phyloP scores from a whole-genome alignment of 2,113 vertebrate genomes.

The Leptobrachium leishanense region DNA sequence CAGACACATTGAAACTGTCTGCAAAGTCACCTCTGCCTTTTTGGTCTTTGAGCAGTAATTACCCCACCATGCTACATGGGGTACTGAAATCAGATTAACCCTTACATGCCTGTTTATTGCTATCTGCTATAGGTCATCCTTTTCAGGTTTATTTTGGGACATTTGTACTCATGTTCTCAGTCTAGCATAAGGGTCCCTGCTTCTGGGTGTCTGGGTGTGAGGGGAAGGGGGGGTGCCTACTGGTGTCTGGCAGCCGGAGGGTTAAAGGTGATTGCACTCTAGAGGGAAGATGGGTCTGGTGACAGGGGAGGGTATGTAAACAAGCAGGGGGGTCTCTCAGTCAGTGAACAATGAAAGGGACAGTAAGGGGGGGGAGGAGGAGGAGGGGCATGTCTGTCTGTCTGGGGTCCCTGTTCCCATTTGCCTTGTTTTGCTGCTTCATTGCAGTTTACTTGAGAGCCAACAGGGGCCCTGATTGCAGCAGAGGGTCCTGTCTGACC shows the following conservation, averaged over 20 bases:
- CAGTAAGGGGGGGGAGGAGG: neutral
- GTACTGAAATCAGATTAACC: neutral
- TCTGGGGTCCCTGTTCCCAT: neutral
- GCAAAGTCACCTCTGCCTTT: too few species aligned
- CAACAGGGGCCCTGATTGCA: constrained; percentile 78
- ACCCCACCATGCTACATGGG: too few species aligned
- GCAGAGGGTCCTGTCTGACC: constrained; percentile 61
- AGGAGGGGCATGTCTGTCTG: constrained; percentile 11
- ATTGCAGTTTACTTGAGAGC: constrained; percentile 71
- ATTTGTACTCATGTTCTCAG: neutral
- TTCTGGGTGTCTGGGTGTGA: neutral
- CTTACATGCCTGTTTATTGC: neutral
- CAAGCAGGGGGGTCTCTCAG: constrained; percentile 30
- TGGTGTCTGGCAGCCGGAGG: neutral
- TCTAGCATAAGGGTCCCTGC: neutral
- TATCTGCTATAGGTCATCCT: neutral
- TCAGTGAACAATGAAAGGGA: constrained; percentile 6
- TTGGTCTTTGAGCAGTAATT: too few species aligned
- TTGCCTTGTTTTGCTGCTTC: neutral
- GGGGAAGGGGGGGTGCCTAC: neutral
- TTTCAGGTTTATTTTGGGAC: neutral
- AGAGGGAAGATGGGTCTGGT: constrained; percentile 59
- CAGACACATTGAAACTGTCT: too few species aligned
- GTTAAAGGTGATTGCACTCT: constrained; percentile 21
- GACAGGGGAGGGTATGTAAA: constrained; percentile 48